phyloP scores from a whole-genome alignment of 2,113 vertebrate species.

The Psilopsiagon aurifrons region DNA sequence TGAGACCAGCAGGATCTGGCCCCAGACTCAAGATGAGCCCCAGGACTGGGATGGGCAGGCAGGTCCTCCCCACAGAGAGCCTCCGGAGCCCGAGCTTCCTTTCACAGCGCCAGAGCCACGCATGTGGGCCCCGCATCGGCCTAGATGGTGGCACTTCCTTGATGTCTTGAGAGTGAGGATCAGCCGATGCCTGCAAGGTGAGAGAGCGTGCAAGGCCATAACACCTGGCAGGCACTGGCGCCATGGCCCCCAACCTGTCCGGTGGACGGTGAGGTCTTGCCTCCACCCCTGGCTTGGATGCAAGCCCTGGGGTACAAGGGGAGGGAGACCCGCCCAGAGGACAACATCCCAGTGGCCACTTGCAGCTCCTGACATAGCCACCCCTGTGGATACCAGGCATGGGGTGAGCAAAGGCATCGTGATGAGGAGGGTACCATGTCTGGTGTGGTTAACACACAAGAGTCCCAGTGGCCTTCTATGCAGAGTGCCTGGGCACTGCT shows the following conservation, averaged over 20 bases:
- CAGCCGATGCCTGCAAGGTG: not conserved
- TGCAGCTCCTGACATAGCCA: not conserved
- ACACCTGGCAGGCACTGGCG: not conserved
- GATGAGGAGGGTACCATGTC: not conserved
- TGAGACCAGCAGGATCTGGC: not conserved
- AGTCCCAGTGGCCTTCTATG: not conserved
- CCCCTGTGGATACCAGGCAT: not conserved
- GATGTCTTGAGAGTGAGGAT: conserved; percentile 30
- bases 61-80: not conserved
- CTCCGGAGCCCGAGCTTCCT: not conserved
- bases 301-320: not conserved
- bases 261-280: not conserved
- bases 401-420: accelerated
- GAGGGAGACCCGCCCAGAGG: not conserved
- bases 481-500: not conserved
- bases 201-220: accelerated
- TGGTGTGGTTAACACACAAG: not conserved
- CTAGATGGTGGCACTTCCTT: not conserved
- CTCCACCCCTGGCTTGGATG: not conserved
- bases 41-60: not conserved
- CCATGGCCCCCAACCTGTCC: accelerated
- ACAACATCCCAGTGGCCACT: accelerated
- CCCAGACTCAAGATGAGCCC: not conserved
- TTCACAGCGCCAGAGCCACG: not conserved
- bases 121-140: not conserved